Base-by-base conservation (phyloP, 2,797 vertebrate genomes). In the Oreonectes daqikongensis region DNA sequence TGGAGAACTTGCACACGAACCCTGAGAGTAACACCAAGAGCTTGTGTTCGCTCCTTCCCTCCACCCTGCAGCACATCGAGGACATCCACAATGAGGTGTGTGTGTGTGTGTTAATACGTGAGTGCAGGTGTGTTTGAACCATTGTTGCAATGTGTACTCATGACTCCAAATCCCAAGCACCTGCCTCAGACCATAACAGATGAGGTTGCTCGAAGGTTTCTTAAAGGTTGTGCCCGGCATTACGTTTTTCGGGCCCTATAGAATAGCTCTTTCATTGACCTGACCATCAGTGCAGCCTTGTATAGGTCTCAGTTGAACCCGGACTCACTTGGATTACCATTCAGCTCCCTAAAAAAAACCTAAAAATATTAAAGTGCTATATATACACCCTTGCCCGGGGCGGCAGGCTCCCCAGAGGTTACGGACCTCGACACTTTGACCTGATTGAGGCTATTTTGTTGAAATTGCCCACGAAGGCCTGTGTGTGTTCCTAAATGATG, bases 81-180 rank as follows among this genome's bases (percentile, higher is more conserved):
- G 95, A 97, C 90, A 95, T 96, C 88, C 97, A 99, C 92, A 98
- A 96, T 35, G 97, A 99, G 97, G 97, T 98, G 40, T 53, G 48
- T 64, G 14, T 69, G 69, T 79, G 28, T 72, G 44, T 60, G 14
- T 24, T n/a, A n/a, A 42, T 48, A 40, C 79, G 1, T 79, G 26
- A 20, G 30, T 64, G 44, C 11, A 10, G 50, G 59, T 63, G 18
- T 79, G 53, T 69, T 63, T 76, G 26, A 61, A 86, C 67, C 81
- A 63, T 48, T 61, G 67, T 38, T 18, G 57, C 46, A 77, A 50
- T 60, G 52, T 68, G 63, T 69, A 15, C 53, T 59, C 11, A 9
- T 38, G 32, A 61, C 28, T 35, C 18, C 28, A 53, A 64, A 72
- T 72, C 72, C 69, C 72, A 53, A 42, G 46, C 1, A 24, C 2